Evolutionary conservation across 37 sponge, comb jelly and placozoan genomes (phyloP).

Genomic region (Chondrilla cf. caribensis): DNA sequence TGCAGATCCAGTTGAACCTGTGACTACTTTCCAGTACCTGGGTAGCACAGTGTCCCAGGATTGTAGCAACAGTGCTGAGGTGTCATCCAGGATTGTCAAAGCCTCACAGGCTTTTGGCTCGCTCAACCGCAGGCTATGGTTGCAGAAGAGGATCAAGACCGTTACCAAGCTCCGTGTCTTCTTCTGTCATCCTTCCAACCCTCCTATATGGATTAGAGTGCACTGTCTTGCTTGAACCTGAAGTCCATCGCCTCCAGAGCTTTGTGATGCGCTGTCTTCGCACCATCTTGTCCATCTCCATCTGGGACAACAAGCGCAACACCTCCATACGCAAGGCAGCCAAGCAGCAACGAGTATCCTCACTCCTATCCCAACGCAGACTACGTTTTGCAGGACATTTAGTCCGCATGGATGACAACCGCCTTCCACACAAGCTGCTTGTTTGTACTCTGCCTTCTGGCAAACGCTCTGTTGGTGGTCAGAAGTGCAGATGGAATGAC

Average conservation of each 20-base stretch:
- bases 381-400: slow-evolving; percentile 3
- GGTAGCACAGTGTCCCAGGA: slow-evolving; percentile 14
- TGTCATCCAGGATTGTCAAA: slow-evolving; percentile 2
- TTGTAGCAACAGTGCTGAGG: slow-evolving; percentile 9
- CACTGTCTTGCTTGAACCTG: slow-evolving; percentile 1
- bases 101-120: slow-evolving; percentile 18
- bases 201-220: slow-evolving; percentile 9
- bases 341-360: slow-evolving; percentile 6
- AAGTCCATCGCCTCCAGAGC: slow-evolving; percentile 8
- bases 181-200: slow-evolving; percentile 5
- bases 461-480: slow-evolving; percentile 22
- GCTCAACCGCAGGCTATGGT: background rate
- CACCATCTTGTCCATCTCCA: slow-evolving; percentile 20
- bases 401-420: background rate
- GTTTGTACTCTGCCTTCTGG: slow-evolving; percentile 14
- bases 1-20: slow-evolving; percentile 15
- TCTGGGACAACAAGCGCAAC: slow-evolving; percentile 18
- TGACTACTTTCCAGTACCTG: slow-evolving; percentile 7
- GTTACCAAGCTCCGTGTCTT: slow-evolving; percentile 4
- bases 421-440: slow-evolving; percentile 3
- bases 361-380: slow-evolving; percentile 15
- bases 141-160: slow-evolving; percentile 7
- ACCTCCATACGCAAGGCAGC: slow-evolving; percentile 22
- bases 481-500: slow-evolving; percentile 23
- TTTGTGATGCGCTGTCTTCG: slow-evolving; percentile 1